Evolutionary conservation across 2,888 invertebrate genomes (phyloP).

Genomic region (Tachina fera): DNA sequence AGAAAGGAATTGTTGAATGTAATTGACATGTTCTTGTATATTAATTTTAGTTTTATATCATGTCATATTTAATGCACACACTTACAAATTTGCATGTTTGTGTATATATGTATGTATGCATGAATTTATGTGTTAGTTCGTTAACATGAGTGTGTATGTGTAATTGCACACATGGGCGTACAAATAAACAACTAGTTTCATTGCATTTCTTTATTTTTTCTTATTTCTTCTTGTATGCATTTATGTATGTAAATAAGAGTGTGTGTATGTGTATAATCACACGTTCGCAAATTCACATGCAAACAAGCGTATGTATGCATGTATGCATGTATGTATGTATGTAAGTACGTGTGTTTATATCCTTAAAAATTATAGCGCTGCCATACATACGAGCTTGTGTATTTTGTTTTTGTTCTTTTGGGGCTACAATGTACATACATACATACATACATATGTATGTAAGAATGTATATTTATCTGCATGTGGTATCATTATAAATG

Average conservation of each 20-base stretch:
- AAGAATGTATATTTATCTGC: background rate
- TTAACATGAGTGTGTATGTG: background rate
- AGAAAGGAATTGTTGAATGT: slow-evolving; percentile 50
- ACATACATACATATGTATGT: background rate
- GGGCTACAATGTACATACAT: background rate
- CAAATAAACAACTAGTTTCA: background rate
- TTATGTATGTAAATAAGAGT: background rate
- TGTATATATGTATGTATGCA: background rate
- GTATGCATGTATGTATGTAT: background rate
- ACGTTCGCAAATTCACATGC: slow-evolving; percentile 1
- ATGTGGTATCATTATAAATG: slow-evolving; percentile 52
- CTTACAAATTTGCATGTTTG: background rate
- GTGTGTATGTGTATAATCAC: background rate
- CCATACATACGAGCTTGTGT: background rate
- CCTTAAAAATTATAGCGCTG: slow-evolving; percentile 18
- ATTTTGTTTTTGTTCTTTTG: background rate
- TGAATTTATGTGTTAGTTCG: too few species aligned
- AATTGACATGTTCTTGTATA: slow-evolving; percentile 68
- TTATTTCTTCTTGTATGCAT: slow-evolving; percentile 17
- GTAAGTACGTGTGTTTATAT: background rate
- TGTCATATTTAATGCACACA: slow-evolving; percentile 40
- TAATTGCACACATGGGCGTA: background rate
- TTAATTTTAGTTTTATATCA: slow-evolving; percentile 60
- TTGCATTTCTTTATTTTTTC: background rate
- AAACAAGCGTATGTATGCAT: background rate